phyloP scores from a whole-genome alignment of 92 coral and sea anemone species.

The Nematostella vectensis region DNA sequence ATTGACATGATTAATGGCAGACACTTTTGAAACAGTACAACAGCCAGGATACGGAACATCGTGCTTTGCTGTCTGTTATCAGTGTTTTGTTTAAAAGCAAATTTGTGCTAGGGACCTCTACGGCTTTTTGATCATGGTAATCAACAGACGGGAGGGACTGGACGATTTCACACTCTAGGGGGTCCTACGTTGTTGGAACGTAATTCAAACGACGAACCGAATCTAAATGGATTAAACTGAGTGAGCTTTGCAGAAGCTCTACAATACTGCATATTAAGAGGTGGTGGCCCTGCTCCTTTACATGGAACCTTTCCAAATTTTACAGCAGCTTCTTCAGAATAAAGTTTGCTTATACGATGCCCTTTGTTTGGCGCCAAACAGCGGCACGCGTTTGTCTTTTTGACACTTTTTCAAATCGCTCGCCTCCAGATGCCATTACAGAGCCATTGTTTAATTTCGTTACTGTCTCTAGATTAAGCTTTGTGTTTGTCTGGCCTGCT shows the following conservation, averaged over 20 bases:
- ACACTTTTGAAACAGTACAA: constrained; percentile 33
- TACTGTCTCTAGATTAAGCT: constrained; percentile 1
- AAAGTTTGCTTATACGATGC: constrained; percentile 7
- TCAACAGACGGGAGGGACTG: constrained; percentile 37
- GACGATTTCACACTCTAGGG: constrained; percentile 5
- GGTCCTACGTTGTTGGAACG: neutral
- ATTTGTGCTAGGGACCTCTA: constrained; percentile 32
- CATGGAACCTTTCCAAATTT: constrained; percentile 25
- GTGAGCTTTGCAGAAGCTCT: constrained; percentile 24
- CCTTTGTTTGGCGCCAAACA: constrained; percentile 23
- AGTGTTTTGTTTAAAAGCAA: constrained; percentile 19
- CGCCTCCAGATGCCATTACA: neutral
- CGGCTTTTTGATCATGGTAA: constrained; percentile 33
- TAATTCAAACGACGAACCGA: neutral
- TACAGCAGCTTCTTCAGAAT: constrained; percentile 11
- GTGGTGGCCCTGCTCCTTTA: constrained; percentile 30
- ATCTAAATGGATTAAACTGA: constrained; percentile 23
- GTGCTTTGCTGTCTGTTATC: constrained; percentile 13
- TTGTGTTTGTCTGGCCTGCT: neutral
- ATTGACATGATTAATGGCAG: constrained; percentile 38
- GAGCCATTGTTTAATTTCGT: constrained; percentile 1
- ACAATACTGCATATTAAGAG: constrained; percentile 26
- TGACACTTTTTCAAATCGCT: neutral
- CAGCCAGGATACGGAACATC: constrained; percentile 31
- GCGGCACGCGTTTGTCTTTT: constrained; percentile 6